phyloP scores from a whole-genome alignment of 1,140 invertebrate genomes.

The Psix sp. region DNA sequence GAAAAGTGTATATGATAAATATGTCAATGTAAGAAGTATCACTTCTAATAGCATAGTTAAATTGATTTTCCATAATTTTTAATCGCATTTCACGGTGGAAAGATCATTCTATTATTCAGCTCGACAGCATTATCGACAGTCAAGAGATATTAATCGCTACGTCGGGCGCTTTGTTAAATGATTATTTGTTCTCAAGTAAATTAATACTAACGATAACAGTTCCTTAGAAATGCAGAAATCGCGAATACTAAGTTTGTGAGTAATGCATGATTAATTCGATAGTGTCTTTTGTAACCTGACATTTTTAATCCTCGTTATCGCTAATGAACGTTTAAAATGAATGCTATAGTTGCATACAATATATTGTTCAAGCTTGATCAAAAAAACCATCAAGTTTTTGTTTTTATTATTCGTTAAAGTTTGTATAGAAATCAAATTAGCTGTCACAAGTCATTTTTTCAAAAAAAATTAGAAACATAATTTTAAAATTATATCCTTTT shows the following conservation, averaged over 20 bases:
- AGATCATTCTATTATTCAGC: slow-evolving; percentile 50
- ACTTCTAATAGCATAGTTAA: slow-evolving; percentile 30
- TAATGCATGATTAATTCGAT: slow-evolving; percentile 55
- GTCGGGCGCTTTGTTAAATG: slow-evolving; percentile 36
- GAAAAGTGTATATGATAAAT: slow-evolving; percentile 40
- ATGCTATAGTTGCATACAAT: no score
- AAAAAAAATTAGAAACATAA: no score
- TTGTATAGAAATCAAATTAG: no score
- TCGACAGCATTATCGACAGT: slow-evolving; percentile 47
- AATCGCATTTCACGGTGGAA: slow-evolving; percentile 30
- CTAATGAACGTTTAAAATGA: slow-evolving; percentile 18
- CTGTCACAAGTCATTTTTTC: no score
- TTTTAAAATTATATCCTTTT: no score
- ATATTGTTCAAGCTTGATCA: no score
- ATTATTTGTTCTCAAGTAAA: slow-evolving; percentile 23
- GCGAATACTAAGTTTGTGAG: slow-evolving; percentile 41
- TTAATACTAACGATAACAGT: slow-evolving; percentile 34
- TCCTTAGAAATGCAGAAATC: slow-evolving; percentile 44
- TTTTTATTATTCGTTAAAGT: no score
- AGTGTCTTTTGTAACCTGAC: slow-evolving; percentile 25
- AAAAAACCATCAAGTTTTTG: no score
- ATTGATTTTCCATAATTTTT: slow-evolving; percentile 41
- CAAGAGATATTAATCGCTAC: slow-evolving; percentile 38
- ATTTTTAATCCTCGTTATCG: slow-evolving; percentile 20
- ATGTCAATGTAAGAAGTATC: slow-evolving; percentile 6